phyloP scores from a whole-genome alignment of 2,113 vertebrate species.

The Puma concolor region DNA sequence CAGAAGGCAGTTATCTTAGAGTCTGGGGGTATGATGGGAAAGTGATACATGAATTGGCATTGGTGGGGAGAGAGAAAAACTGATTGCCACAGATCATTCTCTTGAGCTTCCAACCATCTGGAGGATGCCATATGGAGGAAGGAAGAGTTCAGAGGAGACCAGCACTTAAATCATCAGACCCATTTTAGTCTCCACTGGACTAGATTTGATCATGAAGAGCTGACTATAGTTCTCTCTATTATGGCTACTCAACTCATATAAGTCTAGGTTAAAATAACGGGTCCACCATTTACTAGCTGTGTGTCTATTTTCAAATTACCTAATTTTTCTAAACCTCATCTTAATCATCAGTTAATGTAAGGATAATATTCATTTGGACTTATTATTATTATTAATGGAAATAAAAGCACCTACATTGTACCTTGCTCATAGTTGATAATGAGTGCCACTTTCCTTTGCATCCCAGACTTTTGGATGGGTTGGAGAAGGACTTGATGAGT shows the following conservation, averaged over 20 bases:
- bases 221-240: not conserved
- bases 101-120: slow-evolving; percentile 55
- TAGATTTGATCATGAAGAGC: slow-evolving; percentile 4
- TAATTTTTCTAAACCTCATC: not conserved
- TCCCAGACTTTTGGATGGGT: not conserved
- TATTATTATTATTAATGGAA: not conserved
- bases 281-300: not conserved
- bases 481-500: not conserved
- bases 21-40: slow-evolving; percentile 23
- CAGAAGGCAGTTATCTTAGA: slow-evolving; percentile 61
- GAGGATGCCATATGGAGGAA: slow-evolving; percentile 48
- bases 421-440: not conserved
- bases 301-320: slow-evolving; percentile 3
- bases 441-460: not conserved
- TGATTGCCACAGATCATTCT: slow-evolving; percentile 26
- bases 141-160: slow-evolving; percentile 54
- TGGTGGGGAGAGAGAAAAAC: slow-evolving; percentile 14
- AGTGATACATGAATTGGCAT: slow-evolving; percentile 20
- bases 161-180: not conserved
- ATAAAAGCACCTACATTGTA: not conserved
- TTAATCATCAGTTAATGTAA: not conserved
- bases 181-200: not conserved
- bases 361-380: not conserved
- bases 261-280: not conserved
- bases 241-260: not conserved